A percentile compares a stretch with the other conserved stretches of the same genome.
phyloP scores from a whole-genome alignment of 2,113 vertebrate species.

The Cryptoleucopteryx plumbea region DNA sequence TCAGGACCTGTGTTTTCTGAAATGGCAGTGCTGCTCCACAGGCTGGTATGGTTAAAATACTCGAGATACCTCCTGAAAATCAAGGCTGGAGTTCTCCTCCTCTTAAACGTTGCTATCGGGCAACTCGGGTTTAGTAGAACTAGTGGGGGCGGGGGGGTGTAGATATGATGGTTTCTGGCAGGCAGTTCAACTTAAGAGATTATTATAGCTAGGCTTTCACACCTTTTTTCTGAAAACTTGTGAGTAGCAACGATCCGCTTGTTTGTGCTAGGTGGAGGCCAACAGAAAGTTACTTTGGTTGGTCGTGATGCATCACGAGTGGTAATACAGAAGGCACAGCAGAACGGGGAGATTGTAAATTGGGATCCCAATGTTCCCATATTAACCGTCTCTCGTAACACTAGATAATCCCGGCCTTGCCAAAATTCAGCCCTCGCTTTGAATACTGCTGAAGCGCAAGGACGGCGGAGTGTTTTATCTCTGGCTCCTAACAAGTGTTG shows the following conservation, averaged over 20 bases:
- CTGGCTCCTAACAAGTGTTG: background rate
- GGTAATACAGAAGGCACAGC: background rate
- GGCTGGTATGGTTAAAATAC: background rate
- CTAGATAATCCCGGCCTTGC: background rate
- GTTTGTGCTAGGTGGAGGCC: background rate
- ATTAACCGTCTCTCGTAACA: no score
- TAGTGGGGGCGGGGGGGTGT: no score
- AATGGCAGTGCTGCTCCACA: background rate
- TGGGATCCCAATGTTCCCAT: background rate
- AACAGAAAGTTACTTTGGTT: background rate
- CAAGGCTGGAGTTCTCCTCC: background rate
- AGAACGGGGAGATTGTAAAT: background rate
- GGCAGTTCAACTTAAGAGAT: background rate
- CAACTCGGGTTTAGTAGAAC: background rate
- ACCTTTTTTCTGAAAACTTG: background rate
- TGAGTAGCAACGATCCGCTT: background rate
- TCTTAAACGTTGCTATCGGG: background rate
- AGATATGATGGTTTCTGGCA: background rate
- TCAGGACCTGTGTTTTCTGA: background rate
- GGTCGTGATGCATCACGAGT: rapidly evolving
- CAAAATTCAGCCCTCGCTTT: background rate
- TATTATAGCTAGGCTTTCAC: background rate
- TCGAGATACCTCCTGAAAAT: background rate
- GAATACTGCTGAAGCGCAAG: background rate
- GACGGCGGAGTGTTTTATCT: background rate